Percentiles rank a stretch among this genome's conserved stretches.
Evolutionary conservation across 1,140 invertebrate genomes (phyloP).

Genomic region (Sinonovacula constricta): DNA sequence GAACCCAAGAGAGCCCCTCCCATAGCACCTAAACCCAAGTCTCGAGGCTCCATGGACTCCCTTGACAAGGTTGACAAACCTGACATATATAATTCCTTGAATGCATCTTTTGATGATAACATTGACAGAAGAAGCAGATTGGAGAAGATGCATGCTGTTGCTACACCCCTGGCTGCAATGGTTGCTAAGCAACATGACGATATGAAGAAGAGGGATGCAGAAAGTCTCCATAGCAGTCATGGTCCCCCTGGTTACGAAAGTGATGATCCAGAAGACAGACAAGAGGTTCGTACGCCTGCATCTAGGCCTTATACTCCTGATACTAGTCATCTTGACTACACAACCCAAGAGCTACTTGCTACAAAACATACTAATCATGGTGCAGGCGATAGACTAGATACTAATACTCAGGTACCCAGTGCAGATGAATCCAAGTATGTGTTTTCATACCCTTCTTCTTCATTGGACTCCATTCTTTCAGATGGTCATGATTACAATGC

Average conservation of each 20-base stretch:
- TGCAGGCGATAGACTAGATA: neutral
- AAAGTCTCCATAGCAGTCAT: neutral
- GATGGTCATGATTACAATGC: slow-evolving; percentile 26
- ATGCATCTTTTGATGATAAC: slow-evolving; percentile 43
- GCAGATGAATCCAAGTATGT: too few relatives aligned
- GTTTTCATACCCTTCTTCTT: slow-evolving; percentile 47
- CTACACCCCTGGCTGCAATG: slow-evolving; percentile 43
- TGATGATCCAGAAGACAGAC: slow-evolving; percentile 11
- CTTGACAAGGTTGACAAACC: slow-evolving; percentile 22
- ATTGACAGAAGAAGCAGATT: slow-evolving; percentile 39
- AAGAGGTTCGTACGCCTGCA: slow-evolving; percentile 39
- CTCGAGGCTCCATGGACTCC: neutral
- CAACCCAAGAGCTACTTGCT: neutral
- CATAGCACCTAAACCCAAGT: slow-evolving; percentile 40
- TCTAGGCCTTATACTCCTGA: too few relatives aligned
- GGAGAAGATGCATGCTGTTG: slow-evolving; percentile 51
- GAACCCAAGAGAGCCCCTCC: slow-evolving; percentile 44
- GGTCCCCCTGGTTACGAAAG: neutral
- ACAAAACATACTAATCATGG: neutral
- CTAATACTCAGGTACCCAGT: slow-evolving; percentile 2
- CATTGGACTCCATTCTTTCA: slow-evolving; percentile 26
- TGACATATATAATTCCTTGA: slow-evolving; percentile 5
- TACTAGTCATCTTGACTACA: neutral
- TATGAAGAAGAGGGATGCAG: slow-evolving; percentile 19
- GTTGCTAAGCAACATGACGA: slow-evolving; percentile 27